Evolutionary conservation across 2,888 invertebrate species (phyloP).

Genomic region (Drosophila aldrichi): DNA sequence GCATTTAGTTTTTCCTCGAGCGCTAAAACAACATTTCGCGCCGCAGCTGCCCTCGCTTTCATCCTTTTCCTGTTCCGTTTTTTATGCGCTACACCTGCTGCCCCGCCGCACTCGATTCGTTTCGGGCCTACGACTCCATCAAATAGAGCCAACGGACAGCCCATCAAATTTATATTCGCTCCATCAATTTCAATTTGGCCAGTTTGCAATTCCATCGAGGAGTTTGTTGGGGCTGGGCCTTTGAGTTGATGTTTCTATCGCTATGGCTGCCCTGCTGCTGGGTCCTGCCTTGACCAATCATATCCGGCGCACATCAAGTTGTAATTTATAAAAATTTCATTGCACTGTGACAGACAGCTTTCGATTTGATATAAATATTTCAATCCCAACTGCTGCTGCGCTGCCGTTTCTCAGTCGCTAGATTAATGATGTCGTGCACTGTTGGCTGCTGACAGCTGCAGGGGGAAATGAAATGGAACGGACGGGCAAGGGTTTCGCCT

Average conservation of each 20-base stretch:
- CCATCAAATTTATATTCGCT: slow-evolving; percentile 68
- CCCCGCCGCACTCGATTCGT: slow-evolving; percentile 18
- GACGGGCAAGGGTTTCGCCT: slow-evolving; percentile 18
- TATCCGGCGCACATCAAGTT: slow-evolving; percentile 61
- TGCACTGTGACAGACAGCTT: slow-evolving; percentile 79
- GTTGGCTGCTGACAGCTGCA: slow-evolving; percentile 68
- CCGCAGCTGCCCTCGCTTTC: slow-evolving; percentile 33
- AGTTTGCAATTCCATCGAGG: slow-evolving; percentile 45
- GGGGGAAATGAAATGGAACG: slow-evolving; percentile 14
- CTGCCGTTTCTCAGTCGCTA: slow-evolving; percentile 50
- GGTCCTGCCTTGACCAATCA: slow-evolving; percentile 52
- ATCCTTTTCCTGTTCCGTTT: slow-evolving; percentile 52
- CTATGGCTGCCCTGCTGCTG: not conserved
- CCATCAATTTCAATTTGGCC: slow-evolving; percentile 76
- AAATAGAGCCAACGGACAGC: slow-evolving; percentile 50
- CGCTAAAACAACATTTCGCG: slow-evolving; percentile 55
- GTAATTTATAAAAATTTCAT: slow-evolving; percentile 80
- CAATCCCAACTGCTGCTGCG: slow-evolving; percentile 59
- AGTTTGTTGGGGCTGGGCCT: slow-evolving; percentile 24
- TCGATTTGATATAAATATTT: slow-evolving; percentile 81
- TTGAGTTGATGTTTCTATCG: slow-evolving; percentile 68
- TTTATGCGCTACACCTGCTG: slow-evolving; percentile 75
- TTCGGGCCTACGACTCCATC: slow-evolving; percentile 27
- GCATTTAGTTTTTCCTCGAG: slow-evolving; percentile 56
- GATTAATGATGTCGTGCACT: slow-evolving; percentile 73